Conservation (phyloP, 2,888 invertebrate genomes). For the Tridacna gigas region DNA sequence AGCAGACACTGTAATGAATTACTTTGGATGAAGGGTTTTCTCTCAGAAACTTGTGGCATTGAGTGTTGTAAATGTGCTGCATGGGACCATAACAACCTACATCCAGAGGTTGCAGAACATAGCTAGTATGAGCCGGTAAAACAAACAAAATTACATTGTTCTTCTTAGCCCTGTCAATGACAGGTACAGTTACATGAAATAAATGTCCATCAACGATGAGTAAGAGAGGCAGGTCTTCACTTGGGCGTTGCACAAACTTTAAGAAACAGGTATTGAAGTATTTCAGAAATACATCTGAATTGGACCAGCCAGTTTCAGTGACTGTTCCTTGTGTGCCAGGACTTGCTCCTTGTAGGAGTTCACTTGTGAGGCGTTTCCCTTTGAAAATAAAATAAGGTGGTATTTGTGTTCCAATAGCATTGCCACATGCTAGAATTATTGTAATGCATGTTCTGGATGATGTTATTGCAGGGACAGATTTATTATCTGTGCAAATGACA, state of each 20-base stretch:
- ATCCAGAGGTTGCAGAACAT: constrained; percentile 35
- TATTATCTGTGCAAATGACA: no score
- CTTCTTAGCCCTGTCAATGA: constrained; percentile 37
- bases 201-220: constrained; percentile 38
- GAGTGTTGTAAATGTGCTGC: constrained; percentile 39
- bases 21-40: constrained; percentile 38
- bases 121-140: constrained; percentile 33
- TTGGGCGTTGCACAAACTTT: constrained; percentile 29
- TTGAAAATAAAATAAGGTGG: constrained; percentile 8
- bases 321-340: constrained; percentile 27
- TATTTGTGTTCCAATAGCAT: neutral
- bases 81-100: constrained; percentile 39
- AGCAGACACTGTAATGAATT: constrained; percentile 37
- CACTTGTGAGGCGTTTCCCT: neutral
- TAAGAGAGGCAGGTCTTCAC: constrained; percentile 19
- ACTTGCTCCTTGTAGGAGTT: neutral
- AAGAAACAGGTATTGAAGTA: constrained; percentile 30
- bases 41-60: constrained; percentile 37
- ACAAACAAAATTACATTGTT: constrained; percentile 37
- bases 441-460: neutral
- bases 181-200: constrained; percentile 38
- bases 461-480: no score
- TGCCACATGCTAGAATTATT: neutral
- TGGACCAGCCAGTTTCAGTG: constrained; percentile 37
- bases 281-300: constrained; percentile 28